Evolutionary conservation across 37 sponge, comb jelly and placozoan genomes (phyloP).

Genomic region (Halichondria panicea): DNA sequence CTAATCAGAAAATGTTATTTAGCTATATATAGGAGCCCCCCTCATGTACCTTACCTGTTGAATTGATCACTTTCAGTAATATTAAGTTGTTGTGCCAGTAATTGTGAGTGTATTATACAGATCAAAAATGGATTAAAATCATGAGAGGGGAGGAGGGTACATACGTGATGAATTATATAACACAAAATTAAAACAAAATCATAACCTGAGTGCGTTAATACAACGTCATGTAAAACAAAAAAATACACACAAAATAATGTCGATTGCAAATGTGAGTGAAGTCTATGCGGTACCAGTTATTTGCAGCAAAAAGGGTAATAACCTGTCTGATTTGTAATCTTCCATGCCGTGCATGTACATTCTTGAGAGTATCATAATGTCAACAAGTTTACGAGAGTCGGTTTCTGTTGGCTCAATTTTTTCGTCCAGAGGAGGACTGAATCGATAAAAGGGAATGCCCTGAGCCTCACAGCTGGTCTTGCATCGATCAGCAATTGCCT

Average conservation of each 20-base stretch:
- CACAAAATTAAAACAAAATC: too few species aligned
- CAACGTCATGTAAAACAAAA: background rate
- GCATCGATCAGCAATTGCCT: conserved; percentile 33
- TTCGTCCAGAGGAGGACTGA: conserved; percentile 42
- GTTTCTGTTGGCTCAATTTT: conserved; percentile 32
- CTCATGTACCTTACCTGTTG: too few species aligned
- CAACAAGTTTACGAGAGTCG: conserved; percentile 18
- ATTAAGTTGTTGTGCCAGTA: conserved; percentile 1
- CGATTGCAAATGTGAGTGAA: background rate
- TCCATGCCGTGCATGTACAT: conserved; percentile 17
- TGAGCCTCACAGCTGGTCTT: conserved; percentile 40
- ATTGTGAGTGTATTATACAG: conserved; percentile 1
- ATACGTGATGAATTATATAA: too few species aligned
- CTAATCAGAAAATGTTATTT: too few species aligned
- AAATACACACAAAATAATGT: background rate
- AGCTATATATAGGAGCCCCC: too few species aligned
- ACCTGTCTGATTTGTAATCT: background rate
- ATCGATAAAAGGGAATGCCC: conserved; percentile 54
- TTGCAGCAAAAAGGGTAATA: background rate
- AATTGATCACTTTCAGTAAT: conserved; percentile 5
- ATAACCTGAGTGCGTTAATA: conserved; percentile 11
- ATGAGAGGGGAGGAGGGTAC: conserved; percentile 14
- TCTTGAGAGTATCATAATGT: conserved; percentile 37
- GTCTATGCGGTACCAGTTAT: background rate
- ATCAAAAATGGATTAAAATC: conserved; percentile 15